phyloP scores from a whole-genome alignment of 1,140 invertebrate species.

The Danaus melanippus region DNA sequence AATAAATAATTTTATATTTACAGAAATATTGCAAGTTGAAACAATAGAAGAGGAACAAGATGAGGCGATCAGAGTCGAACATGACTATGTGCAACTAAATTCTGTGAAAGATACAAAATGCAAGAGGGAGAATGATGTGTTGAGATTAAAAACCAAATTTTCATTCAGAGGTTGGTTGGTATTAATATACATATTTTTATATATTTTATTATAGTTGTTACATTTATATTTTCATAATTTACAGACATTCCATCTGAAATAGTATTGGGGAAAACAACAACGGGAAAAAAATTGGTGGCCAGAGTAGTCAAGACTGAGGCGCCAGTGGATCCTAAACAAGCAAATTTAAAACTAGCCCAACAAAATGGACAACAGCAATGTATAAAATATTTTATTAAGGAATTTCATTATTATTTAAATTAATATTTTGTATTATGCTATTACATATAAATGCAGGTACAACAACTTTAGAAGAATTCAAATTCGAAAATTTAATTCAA shows the following conservation, averaged over 20 bases:
- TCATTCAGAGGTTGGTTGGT: conserved; percentile 36
- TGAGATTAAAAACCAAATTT: conserved; percentile 45
- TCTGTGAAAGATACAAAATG: conserved; percentile 12
- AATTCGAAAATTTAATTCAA: conserved; percentile 32
- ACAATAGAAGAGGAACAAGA: no score
- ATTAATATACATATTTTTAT: conserved; percentile 2
- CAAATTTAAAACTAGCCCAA: no score
- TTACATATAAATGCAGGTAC: conserved; percentile 12
- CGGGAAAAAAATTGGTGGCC: conserved; percentile 36
- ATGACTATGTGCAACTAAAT: conserved; percentile 16
- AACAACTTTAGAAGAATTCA: conserved; percentile 17
- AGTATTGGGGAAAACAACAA: conserved; percentile 30
- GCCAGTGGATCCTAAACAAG: conserved; percentile 1
- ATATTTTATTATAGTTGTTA: conserved; percentile 3
- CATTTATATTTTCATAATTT: conserved; percentile 11
- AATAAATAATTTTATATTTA: no score
- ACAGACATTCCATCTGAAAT: conserved; percentile 37
- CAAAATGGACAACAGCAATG: not conserved
- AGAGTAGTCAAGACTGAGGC: conserved; percentile 25
- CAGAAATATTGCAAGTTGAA: no score
- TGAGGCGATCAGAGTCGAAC: not conserved
- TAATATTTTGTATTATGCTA: conserved; percentile 7
- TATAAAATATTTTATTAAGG: not conserved
- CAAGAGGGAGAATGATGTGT: conserved; percentile 16
- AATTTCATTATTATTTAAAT: not conserved